These are phyloP conservation scores for Entomobrya proxima DNA, from an alignment of 2,888 invertebrate genomes.

Conservation along the genomic window DNA sequence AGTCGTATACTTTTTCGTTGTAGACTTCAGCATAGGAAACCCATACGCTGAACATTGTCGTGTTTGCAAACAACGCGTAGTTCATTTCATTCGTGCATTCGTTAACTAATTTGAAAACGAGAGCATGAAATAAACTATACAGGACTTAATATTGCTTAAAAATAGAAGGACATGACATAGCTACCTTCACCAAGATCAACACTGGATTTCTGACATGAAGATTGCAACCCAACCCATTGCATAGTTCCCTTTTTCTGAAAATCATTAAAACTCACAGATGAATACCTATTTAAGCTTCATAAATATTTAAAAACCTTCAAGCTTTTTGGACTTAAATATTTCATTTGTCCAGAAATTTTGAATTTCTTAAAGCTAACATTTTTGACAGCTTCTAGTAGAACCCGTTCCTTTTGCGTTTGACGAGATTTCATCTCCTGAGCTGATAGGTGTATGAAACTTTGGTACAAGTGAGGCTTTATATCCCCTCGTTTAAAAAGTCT, in stretches of 20 bases:
- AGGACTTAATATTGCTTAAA: no score
- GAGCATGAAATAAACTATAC: background rate
- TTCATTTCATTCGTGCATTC: no score
- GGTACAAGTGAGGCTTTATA: conserved; percentile 76
- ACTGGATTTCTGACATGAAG: conserved; percentile 32
- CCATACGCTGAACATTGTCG: conserved; percentile 81
- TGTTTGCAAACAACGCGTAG: conserved; percentile 44
- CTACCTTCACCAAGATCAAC: conserved; percentile 33
- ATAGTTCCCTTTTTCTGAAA: conserved; percentile 32
- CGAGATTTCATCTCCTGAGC: conserved; percentile 68
- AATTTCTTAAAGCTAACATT: no score
- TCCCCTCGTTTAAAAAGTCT: conserved; percentile 71
- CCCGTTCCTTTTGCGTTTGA: conserved; percentile 70
- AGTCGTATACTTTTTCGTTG: conserved; percentile 92
- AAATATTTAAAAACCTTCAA: no score
- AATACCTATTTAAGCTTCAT: no score
- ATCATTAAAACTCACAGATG: no score
- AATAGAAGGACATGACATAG: background rate
- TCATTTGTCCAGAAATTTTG: no score
- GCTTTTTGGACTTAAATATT: no score
- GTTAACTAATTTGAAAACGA: no score
- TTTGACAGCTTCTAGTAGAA: conserved; percentile 69
- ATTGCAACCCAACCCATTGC: background rate
- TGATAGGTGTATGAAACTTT: conserved; percentile 70
- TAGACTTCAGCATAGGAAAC: conserved; percentile 94